Percentiles rank a stretch among this genome's conserved stretches.
phyloP scores from a whole-genome alignment of 2,888 invertebrate genomes.

The Sericinus montela region DNA sequence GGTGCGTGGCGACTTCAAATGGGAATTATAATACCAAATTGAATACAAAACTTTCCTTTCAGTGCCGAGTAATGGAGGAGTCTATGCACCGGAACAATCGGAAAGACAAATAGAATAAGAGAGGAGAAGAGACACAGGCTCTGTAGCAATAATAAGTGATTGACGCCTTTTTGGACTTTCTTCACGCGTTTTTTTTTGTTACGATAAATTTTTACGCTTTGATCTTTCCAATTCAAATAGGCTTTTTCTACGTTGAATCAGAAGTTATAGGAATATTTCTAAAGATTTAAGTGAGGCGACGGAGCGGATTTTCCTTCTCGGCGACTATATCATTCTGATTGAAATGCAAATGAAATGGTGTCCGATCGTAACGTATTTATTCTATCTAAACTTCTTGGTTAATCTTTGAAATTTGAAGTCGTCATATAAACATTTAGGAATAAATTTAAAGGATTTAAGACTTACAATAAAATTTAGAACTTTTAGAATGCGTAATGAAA shows the following conservation, averaged over 20 bases:
- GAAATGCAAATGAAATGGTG: slow-evolving; percentile 76
- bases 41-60: slow-evolving; percentile 81
- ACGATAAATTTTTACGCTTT: slow-evolving; percentile 76
- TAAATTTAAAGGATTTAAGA: slow-evolving; percentile 2
- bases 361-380: slow-evolving; percentile 69
- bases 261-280: slow-evolving; percentile 77
- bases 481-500: too few species aligned
- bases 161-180: slow-evolving; percentile 73
- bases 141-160: slow-evolving; percentile 76
- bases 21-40: slow-evolving; percentile 81
- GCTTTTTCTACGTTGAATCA: slow-evolving; percentile 72
- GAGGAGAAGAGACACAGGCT: slow-evolving; percentile 69
- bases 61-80: slow-evolving; percentile 78
- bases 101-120: slow-evolving; percentile 77
- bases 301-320: slow-evolving; percentile 73
- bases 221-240: slow-evolving; percentile 78
- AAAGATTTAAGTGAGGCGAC: slow-evolving; percentile 75
- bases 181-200: slow-evolving; percentile 57
- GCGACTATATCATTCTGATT: slow-evolving; percentile 74
- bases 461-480: not conserved
- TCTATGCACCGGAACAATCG: slow-evolving; percentile 79
- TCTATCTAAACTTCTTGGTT: slow-evolving; percentile 57
- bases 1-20: slow-evolving; percentile 79
- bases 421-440: slow-evolving; percentile 31
- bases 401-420: slow-evolving; percentile 52